phyloP scores from a whole-genome alignment of 2,113 vertebrate species.

The Odontesthes bonariensis region DNA sequence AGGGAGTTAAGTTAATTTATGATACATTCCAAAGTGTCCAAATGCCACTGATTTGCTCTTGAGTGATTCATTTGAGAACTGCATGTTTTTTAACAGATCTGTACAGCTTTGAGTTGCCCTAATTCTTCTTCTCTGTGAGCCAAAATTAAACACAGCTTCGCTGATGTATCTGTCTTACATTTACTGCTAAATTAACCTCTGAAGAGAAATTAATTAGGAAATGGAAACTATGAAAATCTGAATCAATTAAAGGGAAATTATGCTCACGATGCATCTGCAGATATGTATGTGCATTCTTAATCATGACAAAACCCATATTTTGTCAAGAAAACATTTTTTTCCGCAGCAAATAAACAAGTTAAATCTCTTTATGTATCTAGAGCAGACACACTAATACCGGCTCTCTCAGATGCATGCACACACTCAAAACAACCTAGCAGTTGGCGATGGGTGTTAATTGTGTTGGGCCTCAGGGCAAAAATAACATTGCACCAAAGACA shows the following conservation, averaged over 20 bases:
- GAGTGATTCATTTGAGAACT: conserved; percentile 50
- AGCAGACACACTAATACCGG: conserved; percentile 35
- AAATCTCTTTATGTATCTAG: conserved; percentile 43
- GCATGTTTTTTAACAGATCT: conserved; percentile 39
- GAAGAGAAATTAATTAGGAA: conserved; percentile 58
- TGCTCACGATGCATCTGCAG: conserved; percentile 24
- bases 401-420: conserved; percentile 27
- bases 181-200: conserved; percentile 53
- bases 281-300: conserved; percentile 30
- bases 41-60: conserved; percentile 63
- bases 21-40: conserved; percentile 52
- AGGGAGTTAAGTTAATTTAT: conserved; percentile 59
- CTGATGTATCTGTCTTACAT: conserved; percentile 46
- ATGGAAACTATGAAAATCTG: conserved; percentile 35
- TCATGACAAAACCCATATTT: conserved; percentile 40
- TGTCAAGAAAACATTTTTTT: conserved; percentile 44
- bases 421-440: conserved; percentile 33
- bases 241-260: conserved; percentile 46
- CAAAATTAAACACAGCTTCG: conserved; percentile 41
- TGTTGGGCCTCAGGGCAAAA: conserved; percentile 76
- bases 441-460: conserved; percentile 79
- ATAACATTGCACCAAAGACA: conserved; percentile 69
- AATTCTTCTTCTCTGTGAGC: conserved; percentile 27
- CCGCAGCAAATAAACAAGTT: conserved; percentile 51
- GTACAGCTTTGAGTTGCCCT: conserved; percentile 9